phyloP scores from a whole-genome alignment of 2,888 invertebrate species.

The Carabus problematicus region DNA sequence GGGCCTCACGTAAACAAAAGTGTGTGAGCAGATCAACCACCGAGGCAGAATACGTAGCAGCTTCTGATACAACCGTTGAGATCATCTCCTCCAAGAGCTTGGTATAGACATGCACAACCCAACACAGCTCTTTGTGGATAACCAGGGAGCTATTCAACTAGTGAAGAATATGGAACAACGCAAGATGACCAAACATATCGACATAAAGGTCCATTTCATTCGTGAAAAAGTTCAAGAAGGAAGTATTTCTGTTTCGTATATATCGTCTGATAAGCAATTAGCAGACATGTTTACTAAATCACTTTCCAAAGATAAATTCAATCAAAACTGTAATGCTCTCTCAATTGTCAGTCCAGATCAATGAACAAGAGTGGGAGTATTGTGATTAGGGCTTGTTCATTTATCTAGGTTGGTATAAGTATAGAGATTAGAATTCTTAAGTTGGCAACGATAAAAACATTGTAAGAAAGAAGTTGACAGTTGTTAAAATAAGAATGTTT shows the following conservation, averaged over 20 bases:
- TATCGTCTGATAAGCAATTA: constrained; percentile 7
- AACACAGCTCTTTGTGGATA: constrained; percentile 7
- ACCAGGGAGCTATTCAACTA: constrained; percentile 20
- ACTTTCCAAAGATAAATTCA: constrained; percentile 12
- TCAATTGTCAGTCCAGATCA: too few species aligned
- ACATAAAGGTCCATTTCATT: constrained; percentile 9
- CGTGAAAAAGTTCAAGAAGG: constrained; percentile 17
- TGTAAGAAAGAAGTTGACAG: too few species aligned
- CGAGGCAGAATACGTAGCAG: constrained; percentile 6
- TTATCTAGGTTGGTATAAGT: too few species aligned
- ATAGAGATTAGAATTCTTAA: too few species aligned
- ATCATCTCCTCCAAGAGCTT: background rate
- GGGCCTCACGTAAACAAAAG: constrained; percentile 43
- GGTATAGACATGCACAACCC: background rate
- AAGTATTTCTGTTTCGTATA: constrained; percentile 13
- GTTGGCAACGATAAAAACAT: too few species aligned
- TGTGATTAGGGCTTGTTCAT: too few species aligned
- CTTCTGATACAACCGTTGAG: constrained; percentile 4
- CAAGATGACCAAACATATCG: constrained; percentile 12
- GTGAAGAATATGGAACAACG: constrained; percentile 17
- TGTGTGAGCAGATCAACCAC: constrained; percentile 17
- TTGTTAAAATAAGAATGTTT: too few species aligned
- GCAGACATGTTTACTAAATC: constrained; percentile 13
- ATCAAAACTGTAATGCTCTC: too few species aligned
- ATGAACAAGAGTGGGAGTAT: too few species aligned